These are phyloP conservation scores for Myotis davidii DNA, from an alignment of 2,113 vertebrate species.

Conservation along the genomic window DNA sequence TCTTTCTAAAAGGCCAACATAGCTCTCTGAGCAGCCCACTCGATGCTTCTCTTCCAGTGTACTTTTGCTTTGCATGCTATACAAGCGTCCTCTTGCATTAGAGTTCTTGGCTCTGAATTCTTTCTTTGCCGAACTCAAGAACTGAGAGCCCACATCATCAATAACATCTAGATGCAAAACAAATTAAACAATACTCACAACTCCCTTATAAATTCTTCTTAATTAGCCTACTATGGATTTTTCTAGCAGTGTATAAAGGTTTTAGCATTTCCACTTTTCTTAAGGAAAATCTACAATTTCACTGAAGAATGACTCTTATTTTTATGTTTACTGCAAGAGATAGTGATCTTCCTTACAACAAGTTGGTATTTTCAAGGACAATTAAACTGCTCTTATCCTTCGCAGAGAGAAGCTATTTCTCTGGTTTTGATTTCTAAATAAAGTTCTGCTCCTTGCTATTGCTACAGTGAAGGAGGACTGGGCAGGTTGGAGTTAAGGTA, in stretches of 20 bases:
- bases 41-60: background rate
- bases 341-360: conserved; percentile 54
- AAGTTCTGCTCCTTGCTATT: background rate
- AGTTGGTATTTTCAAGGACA: conserved; percentile 60
- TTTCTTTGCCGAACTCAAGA: background rate
- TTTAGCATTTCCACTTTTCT: conserved; percentile 62
- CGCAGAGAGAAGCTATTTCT: background rate
- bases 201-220: background rate
- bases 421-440: conserved; percentile 56
- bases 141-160: background rate
- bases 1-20: background rate
- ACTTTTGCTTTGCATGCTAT: background rate
- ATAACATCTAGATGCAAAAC: conserved; percentile 52
- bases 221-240: conserved; percentile 67
- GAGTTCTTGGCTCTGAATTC: background rate
- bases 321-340: conserved; percentile 45
- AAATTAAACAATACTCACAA: conserved; percentile 63
- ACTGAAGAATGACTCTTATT: conserved; percentile 63
- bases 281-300: conserved; percentile 65
- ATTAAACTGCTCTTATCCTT: conserved; percentile 55
- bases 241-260: conserved; percentile 22
- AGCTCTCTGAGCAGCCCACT: background rate
- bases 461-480: background rate
- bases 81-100: background rate
- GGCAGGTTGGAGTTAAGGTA: conserved; percentile 74